A percentile compares a stretch with the other conserved stretches of the same genome.
Conservation (phyloP, 2,888 invertebrate species). For the Hermodice carunculata region DNA sequence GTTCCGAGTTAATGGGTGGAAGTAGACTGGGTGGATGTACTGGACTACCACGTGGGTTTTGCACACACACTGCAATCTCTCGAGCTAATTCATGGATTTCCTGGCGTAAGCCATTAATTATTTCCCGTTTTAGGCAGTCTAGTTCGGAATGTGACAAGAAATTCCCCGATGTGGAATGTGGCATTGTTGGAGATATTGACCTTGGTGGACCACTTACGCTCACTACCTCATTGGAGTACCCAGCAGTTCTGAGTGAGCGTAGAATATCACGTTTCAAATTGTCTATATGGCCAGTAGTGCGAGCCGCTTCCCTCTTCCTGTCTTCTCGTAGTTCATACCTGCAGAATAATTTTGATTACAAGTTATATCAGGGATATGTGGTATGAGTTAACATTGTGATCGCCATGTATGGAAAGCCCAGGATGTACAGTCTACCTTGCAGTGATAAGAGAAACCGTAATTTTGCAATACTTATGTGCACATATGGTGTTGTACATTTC, state of each 20-base stretch:
- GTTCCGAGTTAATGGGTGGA: constrained; percentile 56
- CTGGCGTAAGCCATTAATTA: constrained; percentile 55
- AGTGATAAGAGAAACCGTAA: too few relatives aligned
- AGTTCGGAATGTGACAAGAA: constrained; percentile 57
- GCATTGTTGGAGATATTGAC: constrained; percentile 9
- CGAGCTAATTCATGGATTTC: constrained; percentile 45
- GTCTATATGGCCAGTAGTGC: constrained; percentile 72
- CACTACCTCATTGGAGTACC: constrained; percentile 21
- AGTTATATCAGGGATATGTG: too few relatives aligned
- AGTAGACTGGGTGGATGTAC: constrained; percentile 44
- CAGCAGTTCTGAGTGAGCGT: constrained; percentile 53
- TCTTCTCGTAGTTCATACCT: constrained; percentile 73
- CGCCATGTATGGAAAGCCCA: too few relatives aligned
- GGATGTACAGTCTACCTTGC: too few relatives aligned
- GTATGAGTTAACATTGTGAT: too few relatives aligned
- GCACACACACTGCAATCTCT: constrained; percentile 17
- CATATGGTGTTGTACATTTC: too few relatives aligned
- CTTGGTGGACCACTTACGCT: neutral
- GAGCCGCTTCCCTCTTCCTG: constrained; percentile 70
- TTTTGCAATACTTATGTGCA: too few relatives aligned
- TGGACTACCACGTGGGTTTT: constrained; percentile 26
- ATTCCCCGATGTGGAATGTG: constrained; percentile 27
- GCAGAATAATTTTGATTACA: too few relatives aligned
- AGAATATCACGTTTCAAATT: constrained; percentile 71
- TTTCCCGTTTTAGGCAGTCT: constrained; percentile 62